A percentile compares a stretch with the other conserved stretches of the same genome.
These are phyloP conservation scores for Plectropomus leopardus DNA, from an alignment of 2,113 vertebrate species.

Conservation along the genomic window DNA sequence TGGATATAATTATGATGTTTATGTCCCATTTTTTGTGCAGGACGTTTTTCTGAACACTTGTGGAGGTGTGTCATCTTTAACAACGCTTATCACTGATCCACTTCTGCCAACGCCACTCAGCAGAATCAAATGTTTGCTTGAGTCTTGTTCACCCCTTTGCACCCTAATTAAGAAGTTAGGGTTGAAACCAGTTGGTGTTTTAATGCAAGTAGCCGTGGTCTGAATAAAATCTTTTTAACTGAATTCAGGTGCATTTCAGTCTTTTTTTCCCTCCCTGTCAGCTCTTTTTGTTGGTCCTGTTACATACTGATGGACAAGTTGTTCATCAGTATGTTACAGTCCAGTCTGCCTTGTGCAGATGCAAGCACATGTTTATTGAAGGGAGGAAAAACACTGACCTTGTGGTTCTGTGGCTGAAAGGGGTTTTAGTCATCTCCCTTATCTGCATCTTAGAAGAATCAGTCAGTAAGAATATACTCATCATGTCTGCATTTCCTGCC, in stretches of 20 bases:
- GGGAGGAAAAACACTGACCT: background rate
- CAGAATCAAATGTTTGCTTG: no score
- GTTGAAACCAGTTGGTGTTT: no score
- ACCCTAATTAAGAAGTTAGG: no score
- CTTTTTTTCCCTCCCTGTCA: no score
- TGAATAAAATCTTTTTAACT: background rate
- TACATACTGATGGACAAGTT: background rate
- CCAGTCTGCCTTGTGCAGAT: background rate
- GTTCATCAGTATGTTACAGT: background rate
- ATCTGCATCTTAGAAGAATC: background rate
- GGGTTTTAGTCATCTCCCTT: background rate
- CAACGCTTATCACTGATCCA: no score
- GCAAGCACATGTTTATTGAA: background rate
- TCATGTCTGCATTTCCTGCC: background rate
- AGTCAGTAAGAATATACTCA: background rate
- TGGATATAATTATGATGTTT: no score
- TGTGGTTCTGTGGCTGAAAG: background rate
- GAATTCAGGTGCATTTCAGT: no score
- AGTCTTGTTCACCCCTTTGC: no score
- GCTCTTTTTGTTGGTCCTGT: background rate
- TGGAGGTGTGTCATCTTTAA: no score
- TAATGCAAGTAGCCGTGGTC: background rate
- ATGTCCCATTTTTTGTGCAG: no score
- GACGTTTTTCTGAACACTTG: no score
- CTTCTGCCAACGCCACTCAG: no score